Base-by-base conservation (phyloP, 2,113 vertebrate genomes). In the Nesogale talazaci region DNA sequence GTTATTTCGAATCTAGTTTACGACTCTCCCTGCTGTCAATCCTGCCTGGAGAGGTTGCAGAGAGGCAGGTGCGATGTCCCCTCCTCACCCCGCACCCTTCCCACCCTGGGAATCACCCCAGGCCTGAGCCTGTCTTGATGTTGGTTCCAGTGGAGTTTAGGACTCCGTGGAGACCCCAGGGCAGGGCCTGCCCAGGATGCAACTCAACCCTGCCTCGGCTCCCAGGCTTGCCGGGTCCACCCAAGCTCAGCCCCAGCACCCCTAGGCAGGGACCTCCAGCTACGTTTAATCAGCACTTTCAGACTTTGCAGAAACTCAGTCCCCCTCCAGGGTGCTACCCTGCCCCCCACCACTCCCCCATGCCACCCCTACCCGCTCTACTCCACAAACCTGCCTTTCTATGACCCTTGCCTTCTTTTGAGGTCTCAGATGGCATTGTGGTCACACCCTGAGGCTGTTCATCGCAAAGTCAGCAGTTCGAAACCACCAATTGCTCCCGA, bases 1-100 rank as follows among this genome's bases (percentile, higher is more conserved):
- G 57, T 95, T 95, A 96, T 89, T 96, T 92, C 36, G 61, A 93
- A 72, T 97, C 97, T 96, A 80, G 56, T 97, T 97, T 96, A 96
- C 87, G 95, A 88, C 91, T 96, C 93, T n/a, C 10, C 20, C 78
- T 1, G 19, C 83, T 89, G 52, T 97, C 96, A 97, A 97, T 95
- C 78, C 78, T 83, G 61, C 91, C 94, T 87, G 91, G 89, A 83
- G 78, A 0, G 0, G 94, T 93, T 75, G 25, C 34, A 79, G 75
- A 61, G 94, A 79, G 74, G 63, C 23, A 65, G 9, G n/a, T 14
- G 15, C 0, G 27, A 70, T 1, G 19, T 78, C 80, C 92, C 31
- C 46, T 52, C 46, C 46, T 52, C 10, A 11, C 46, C 46, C 59
- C 6, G 22, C 65, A 67, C 19, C 46, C 52, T 90, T 19, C 6